Base-by-base conservation (phyloP, 2,888 invertebrate genomes). In the Syritta pipiens region DNA sequence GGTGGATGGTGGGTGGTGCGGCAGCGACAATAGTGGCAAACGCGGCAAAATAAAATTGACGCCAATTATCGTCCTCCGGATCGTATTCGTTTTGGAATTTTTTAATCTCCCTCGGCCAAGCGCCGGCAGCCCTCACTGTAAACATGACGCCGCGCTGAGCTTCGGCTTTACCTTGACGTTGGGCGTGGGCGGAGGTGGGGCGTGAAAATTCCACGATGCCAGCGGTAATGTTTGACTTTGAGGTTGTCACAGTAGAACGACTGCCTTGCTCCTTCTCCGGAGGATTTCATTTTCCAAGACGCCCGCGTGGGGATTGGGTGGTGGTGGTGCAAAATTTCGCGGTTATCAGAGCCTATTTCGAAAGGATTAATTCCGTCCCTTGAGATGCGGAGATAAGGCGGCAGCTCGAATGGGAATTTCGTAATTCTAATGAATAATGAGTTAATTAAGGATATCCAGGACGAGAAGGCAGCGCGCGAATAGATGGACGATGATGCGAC, bases 371-470 rank as follows among this genome's bases (percentile, higher is more conserved):
- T 79, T 74, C 68, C 67, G 79, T 79, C 79, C 79, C 67, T 74
- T 63, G 79, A 79, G 79, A 79, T 72, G 42, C 26, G n/a, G 14
- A 60, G 77, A 79, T 79, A 79, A 79, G 79, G 55, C 59, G 24
- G 19, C 28, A 42, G 51, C 44, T 44, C 49, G 37, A 62, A 67
- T 67, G 67, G 67, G 67, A 79, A 74, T 74, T 79, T 74, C 37
- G 84, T 86, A 84, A 82, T 85, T 83, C 69, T 84, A 84, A 86
- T 87, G 87, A 87, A 86, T 87, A 87, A 87, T 87, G 84, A 85
- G 86, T 85, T 87, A 87, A 87, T 87, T 87, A 87, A 84, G 86
- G 76, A 67, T 14, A 65, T 53, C 59, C 30, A 51, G 37, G 19
- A 37, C 26, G 40, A 24, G 48, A 24, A 51, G 30, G 12, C n/a